Evolutionary conservation across 2,113 vertebrate genomes (phyloP).

Genomic region (Ellobius talpinus): DNA sequence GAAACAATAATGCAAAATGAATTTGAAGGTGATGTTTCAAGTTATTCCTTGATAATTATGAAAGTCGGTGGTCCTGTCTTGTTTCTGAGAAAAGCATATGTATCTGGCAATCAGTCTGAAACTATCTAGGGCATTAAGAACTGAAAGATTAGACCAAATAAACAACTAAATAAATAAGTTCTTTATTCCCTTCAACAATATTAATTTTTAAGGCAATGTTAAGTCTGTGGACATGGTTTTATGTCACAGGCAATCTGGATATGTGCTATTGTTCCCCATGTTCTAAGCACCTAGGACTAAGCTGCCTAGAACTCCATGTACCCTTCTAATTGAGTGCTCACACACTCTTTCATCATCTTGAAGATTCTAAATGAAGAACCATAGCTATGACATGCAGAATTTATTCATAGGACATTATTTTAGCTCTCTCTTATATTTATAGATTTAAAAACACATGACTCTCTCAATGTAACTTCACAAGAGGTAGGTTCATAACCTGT

Average conservation of each 20-base stretch:
- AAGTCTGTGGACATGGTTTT: background rate
- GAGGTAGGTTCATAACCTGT: background rate
- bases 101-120: constrained; percentile 25
- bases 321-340: constrained; percentile 62
- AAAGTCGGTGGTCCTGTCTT: constrained; percentile 10
- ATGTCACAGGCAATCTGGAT: constrained; percentile 1
- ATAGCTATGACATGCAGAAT: constrained; percentile 68
- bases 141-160: constrained; percentile 50
- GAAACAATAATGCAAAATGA: constrained; percentile 21
- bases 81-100: background rate
- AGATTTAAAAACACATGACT: constrained; percentile 55
- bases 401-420: constrained; percentile 83
- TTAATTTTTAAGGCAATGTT: background rate
- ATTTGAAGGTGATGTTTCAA: constrained; percentile 19
- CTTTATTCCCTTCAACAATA: background rate
- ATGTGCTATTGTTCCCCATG: constrained; percentile 11
- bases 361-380: constrained; percentile 61
- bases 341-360: constrained; percentile 75
- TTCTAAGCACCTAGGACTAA: constrained; percentile 13
- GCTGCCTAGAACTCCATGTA: constrained; percentile 66
- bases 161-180: background rate
- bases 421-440: constrained; percentile 71
- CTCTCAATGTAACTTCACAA: constrained; percentile 38
- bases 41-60: constrained; percentile 37
- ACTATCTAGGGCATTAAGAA: background rate